Percentiles rank a stretch among this genome's conserved stretches.
These are phyloP conservation scores for Polydrusus cervinus DNA, from an alignment of 2,888 invertebrate genomes.

Conservation along the genomic window DNA sequence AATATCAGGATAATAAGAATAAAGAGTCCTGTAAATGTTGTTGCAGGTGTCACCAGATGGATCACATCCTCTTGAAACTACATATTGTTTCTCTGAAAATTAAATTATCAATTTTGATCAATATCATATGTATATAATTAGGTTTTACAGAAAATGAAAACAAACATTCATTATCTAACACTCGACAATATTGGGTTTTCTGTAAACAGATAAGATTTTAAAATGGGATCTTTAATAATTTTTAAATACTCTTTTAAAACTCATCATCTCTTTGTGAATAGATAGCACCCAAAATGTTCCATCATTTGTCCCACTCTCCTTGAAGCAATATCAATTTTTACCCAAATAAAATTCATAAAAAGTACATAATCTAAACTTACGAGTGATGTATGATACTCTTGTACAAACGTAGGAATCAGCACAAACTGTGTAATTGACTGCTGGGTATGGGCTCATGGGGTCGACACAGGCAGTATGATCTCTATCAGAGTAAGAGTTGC, in stretches of 20 bases:
- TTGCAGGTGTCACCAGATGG: conserved; percentile 43
- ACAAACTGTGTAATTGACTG: conserved; percentile 47
- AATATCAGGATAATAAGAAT: conserved; percentile 46
- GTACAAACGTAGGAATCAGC: conserved; percentile 44
- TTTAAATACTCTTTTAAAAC: too few relatives aligned
- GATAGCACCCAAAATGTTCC: too few relatives aligned
- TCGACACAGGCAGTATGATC: conserved; percentile 49
- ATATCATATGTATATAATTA: not conserved
- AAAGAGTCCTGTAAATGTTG: conserved; percentile 35
- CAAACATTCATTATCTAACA: too few relatives aligned
- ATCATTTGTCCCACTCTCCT: too few relatives aligned
- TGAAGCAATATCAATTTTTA: too few relatives aligned
- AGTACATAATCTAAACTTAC: conserved; percentile 28
- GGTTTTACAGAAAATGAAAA: not conserved
- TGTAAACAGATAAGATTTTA: not conserved
- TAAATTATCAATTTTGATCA: not conserved
- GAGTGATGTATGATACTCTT: conserved; percentile 50
- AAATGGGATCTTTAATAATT: too few relatives aligned
- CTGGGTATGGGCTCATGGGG: conserved; percentile 48
- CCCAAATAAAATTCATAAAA: not conserved
- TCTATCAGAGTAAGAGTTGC: conserved; percentile 49
- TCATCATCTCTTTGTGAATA: too few relatives aligned
- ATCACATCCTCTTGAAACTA: conserved; percentile 50
- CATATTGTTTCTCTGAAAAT: conserved; percentile 49
- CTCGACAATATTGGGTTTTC: not conserved